Base-by-base conservation (phyloP, 2,113 vertebrate genomes). In the Pampusana beccarii region DNA sequence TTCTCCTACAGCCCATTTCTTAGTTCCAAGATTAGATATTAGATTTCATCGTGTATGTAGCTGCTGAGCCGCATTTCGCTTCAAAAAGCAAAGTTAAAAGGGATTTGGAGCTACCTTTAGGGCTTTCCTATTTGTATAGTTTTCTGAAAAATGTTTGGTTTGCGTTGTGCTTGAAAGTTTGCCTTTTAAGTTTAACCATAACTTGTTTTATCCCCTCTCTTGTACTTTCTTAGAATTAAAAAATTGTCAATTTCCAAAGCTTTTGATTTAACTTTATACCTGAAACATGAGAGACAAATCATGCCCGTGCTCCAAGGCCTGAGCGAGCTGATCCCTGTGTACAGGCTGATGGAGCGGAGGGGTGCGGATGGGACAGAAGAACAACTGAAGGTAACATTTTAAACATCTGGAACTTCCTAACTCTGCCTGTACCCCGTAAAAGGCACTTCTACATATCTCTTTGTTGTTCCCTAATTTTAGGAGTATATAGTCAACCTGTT, bases 331-430 rank as follows among this genome's bases (percentile, higher is more conserved):
- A 95, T 99, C 10, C 98, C 98, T 9, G 98, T 99, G 46, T 99
- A 99, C 97, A 99, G 99, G 61, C 97, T 99, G 86, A 98, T 99
- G 98, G 99, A 99, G 97, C 99, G 98, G 92, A 98, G 99, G 92
- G 98, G 98, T 44, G 97, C 98, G 98, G 79, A 65, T 46, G 96
- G 89, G 28, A 97, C 98, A 74, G 98, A 98, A 97, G 91, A 85
- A 28, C 95, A 97, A 17, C 91, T 98, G 62, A 96, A 98, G 97
- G 97, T 98, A 97, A 97, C 16, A 14, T 26, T 24, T 28, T 10
- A n/a, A 58, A 6, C 15, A 23, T 7, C 36, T 16, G 21, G 26
- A 51, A 15, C 42, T 46, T 33, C 3, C 11, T 31, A 38, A 40
- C 15, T 44, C 36, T 56, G 34, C 29, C n/a, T n/a, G 28, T 34